Base-by-base conservation (phyloP, 2,888 invertebrate genomes). In the Fissipunctia ypsillon region DNA sequence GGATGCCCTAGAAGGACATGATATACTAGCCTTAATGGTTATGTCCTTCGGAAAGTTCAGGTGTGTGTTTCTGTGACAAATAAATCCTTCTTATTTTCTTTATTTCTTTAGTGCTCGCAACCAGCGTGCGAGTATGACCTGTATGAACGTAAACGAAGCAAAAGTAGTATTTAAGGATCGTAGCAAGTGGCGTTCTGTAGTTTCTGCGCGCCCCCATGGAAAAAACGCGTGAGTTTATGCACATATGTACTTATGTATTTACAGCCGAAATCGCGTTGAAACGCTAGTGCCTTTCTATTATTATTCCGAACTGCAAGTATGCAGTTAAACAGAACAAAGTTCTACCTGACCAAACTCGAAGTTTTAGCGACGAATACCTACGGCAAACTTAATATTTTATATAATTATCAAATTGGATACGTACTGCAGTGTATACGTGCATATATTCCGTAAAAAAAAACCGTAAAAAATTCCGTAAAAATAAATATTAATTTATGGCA, bases 281-380 rank as follows among this genome's bases (percentile, higher is more conserved):
- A 41, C 56, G 43, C 68, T 66, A 57, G 41, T 60, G 5, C 31
- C 14, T 54, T 81, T 66, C 48, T 63, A 60, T 80, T 78, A 59
- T 59, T 69, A 78, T 81, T 81, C 59, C 59, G n/a, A 41, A 78
- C 73, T 67, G 35, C 69, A 66, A 66, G 77, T 54, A 63, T 28
- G 50, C 59, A 56, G 73, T 81, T 69, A 81, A 63, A 74, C 56
- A 68, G 35, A 64, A 73, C 67, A 60, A 81, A 81, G 50, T 78
- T 81, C 31, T 54, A 52, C 35, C 71, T 41, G 67, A 60, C 50
- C 52, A 73, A 60, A 74, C 78, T 54, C 16, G 1, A 73, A 78
- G 59, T 81, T 80, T 25, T 38, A 54, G 67, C 67, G 59, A 70
- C 67, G 69, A 69, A 65, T 69, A n/a, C n/a, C n/a, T n/a, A 68